Conservation (phyloP, 2,797 vertebrate species). For the Iguana delicatissima region DNA sequence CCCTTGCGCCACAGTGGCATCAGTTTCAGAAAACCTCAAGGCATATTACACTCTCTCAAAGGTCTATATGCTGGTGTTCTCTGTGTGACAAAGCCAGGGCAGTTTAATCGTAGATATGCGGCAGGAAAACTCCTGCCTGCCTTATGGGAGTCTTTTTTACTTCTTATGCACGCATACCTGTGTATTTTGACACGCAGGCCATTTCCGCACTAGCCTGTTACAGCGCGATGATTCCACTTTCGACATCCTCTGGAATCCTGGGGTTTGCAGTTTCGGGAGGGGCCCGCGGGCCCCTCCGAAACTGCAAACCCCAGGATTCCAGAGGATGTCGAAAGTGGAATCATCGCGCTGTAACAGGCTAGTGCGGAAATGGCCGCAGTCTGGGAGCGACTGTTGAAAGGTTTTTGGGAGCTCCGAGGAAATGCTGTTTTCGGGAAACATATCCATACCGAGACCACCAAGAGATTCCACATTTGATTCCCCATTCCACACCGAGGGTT, state of each 20-base stretch:
- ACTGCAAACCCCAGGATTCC: too few relatives aligned
- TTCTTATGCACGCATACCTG: too few relatives aligned
- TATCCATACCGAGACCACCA: too few relatives aligned
- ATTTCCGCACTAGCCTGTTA: too few relatives aligned
- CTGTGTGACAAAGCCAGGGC: neutral
- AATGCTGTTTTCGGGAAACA: neutral
- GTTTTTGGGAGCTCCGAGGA: neutral
- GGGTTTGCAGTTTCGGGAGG: too few relatives aligned
- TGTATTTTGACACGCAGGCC: neutral
- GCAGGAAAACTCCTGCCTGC: neutral
- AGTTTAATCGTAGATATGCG: neutral
- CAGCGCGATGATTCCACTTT: too few relatives aligned
- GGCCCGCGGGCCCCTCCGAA: too few relatives aligned
- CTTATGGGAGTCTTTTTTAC: neutral
- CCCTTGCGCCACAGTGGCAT: neutral
- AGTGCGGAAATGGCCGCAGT: too few relatives aligned
- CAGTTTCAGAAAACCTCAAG: neutral
- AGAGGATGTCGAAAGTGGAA: too few relatives aligned
- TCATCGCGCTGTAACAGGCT: too few relatives aligned
- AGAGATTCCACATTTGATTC: neutral
- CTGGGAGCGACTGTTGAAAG: neutral
- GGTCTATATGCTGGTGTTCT: neutral
- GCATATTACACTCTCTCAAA: neutral
- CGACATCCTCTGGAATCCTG: too few relatives aligned
- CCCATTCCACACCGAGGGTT: too few relatives aligned